Conservation (phyloP, 1,140 invertebrate genomes). For the Drosophila santomea region DNA sequence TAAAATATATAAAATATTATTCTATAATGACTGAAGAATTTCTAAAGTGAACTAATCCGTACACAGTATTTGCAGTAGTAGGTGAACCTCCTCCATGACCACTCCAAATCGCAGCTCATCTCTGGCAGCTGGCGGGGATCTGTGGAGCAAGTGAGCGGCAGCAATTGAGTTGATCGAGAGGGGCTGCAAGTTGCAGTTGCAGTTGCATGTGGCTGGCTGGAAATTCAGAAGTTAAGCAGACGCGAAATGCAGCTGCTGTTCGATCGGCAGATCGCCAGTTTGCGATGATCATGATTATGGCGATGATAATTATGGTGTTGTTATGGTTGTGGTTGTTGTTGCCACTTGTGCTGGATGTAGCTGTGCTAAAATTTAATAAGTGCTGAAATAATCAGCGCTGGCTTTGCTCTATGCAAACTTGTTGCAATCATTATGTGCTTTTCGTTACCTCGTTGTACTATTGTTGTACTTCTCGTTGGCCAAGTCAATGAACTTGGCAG, state of each 20-base stretch:
- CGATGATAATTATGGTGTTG: slow-evolving; percentile 34
- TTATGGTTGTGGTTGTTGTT: slow-evolving; percentile 18
- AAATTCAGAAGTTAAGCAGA: slow-evolving; percentile 53
- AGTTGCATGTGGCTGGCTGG: slow-evolving; percentile 26
- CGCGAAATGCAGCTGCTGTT: slow-evolving; percentile 43
- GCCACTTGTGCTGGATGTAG: slow-evolving; percentile 15
- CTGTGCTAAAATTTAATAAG: slow-evolving; percentile 80
- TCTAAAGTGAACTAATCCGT: background rate
- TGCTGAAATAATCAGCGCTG: slow-evolving; percentile 77
- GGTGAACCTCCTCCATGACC: background rate
- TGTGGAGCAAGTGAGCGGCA: slow-evolving; percentile 26
- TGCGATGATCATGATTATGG: slow-evolving; percentile 51
- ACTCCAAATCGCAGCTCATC: slow-evolving; percentile 15
- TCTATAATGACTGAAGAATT: background rate
- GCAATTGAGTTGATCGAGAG: slow-evolving; percentile 60
- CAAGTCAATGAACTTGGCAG: slow-evolving; percentile 65
- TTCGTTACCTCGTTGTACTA: slow-evolving; percentile 40
- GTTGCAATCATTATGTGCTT: slow-evolving; percentile 67
- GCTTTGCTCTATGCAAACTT: slow-evolving; percentile 64
- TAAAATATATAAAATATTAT: too few species aligned
- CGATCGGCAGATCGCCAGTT: slow-evolving; percentile 53
- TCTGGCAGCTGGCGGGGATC: slow-evolving; percentile 16
- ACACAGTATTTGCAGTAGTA: background rate
- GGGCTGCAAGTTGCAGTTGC: slow-evolving; percentile 32
- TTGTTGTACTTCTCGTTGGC: slow-evolving; percentile 53